phyloP scores from a whole-genome alignment of 2,888 invertebrate species.

The Cephus spinipes region DNA sequence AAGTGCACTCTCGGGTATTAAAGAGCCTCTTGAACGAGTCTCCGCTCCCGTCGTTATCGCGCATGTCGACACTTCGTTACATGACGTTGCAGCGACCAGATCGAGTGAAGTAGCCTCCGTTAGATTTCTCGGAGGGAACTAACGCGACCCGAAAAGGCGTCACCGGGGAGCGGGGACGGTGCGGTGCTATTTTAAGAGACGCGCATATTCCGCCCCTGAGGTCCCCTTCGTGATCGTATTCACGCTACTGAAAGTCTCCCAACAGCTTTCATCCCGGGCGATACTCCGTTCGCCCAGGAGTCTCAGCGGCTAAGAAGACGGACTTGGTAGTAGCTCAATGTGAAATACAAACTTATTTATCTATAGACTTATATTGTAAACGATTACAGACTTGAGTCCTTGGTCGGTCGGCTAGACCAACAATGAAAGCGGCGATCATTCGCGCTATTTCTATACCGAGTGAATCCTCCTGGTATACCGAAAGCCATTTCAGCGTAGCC shows the following conservation, averaged over 20 bases:
- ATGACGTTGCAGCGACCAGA: slow-evolving; percentile 46
- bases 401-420: not conserved
- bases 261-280: slow-evolving; percentile 5
- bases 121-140: slow-evolving; percentile 39
- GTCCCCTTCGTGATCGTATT: slow-evolving; percentile 5
- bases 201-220: slow-evolving; percentile 29
- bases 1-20: not conserved
- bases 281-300: not conserved
- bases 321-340: not conserved
- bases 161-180: slow-evolving; percentile 41
- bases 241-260: not conserved
- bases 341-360: not conserved
- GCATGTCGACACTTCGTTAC: slow-evolving; percentile 44
- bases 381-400: not conserved
- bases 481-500: not conserved
- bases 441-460: not conserved
- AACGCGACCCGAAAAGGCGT: slow-evolving; percentile 57
- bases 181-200: slow-evolving; percentile 49
- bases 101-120: slow-evolving; percentile 34
- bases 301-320: not conserved
- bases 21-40: not conserved
- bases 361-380: not conserved
- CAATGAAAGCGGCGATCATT: not conserved
- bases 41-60: slow-evolving; percentile 28
- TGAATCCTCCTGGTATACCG: not conserved